These are phyloP conservation scores for Dexiosoma caninum DNA, from an alignment of 2,888 invertebrate species.

Conservation along the genomic window DNA sequence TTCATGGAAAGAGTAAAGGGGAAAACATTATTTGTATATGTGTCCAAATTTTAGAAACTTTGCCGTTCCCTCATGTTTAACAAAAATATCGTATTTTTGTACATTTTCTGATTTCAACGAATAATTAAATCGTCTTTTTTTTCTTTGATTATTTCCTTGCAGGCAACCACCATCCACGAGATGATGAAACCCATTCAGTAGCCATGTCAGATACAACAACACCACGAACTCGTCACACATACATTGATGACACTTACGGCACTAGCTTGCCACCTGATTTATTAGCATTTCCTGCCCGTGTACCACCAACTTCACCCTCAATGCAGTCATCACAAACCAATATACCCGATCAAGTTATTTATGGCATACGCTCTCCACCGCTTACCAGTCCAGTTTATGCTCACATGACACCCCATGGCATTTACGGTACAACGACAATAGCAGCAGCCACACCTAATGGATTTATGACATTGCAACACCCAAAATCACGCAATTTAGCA, in stretches of 20 bases:
- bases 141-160: not conserved
- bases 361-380: conserved; percentile 73
- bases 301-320: conserved; percentile 85
- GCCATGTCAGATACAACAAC: conserved; percentile 81
- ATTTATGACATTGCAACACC: conserved; percentile 89
- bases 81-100: too few species aligned
- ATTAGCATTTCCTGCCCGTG: conserved; percentile 86
- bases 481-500: conserved; percentile 78
- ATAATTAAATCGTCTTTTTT: not conserved
- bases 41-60: too few species aligned
- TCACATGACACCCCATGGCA: conserved; percentile 75
- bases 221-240: conserved; percentile 78
- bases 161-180: conserved; percentile 72
- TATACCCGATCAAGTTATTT: conserved; percentile 79
- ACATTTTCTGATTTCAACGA: too few species aligned
- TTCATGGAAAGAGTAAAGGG: too few species aligned
- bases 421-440: conserved; percentile 80
- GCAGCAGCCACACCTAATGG: conserved; percentile 80
- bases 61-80: too few species aligned
- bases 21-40: too few species aligned
- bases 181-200: conserved; percentile 85
- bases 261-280: conserved; percentile 89
- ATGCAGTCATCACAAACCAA: conserved; percentile 89
- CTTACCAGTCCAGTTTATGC: conserved; percentile 82
- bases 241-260: conserved; percentile 78